Conservation (phyloP, 2,797 vertebrate species). For the Mus minutoides region DNA sequence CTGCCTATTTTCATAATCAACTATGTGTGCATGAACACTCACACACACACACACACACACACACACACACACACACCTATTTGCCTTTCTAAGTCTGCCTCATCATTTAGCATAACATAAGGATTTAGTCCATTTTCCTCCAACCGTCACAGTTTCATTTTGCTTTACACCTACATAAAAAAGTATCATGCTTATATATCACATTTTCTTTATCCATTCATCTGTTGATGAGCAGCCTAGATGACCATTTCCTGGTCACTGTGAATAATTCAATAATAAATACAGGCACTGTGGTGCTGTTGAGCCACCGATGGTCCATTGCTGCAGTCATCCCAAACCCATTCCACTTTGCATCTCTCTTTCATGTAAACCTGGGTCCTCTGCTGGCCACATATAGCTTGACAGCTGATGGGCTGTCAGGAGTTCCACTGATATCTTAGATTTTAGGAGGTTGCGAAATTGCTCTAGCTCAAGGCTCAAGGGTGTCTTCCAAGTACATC, state of each 20-base stretch:
- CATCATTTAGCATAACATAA: background rate
- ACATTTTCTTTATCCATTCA: background rate
- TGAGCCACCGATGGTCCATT: background rate
- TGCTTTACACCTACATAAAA: background rate
- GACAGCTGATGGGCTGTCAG: background rate
- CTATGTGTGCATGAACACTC: too few relatives aligned
- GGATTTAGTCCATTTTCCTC: background rate
- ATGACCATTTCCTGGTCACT: background rate
- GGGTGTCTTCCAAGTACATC: background rate
- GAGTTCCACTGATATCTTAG: background rate
- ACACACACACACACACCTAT: background rate
- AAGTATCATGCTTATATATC: too few relatives aligned
- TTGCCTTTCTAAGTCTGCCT: background rate
- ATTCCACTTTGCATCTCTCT: background rate
- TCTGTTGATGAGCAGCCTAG: too few relatives aligned
- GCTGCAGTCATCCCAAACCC: background rate
- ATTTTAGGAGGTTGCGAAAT: background rate
- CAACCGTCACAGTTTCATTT: background rate
- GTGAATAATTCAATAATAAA: background rate
- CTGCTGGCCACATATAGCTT: background rate
- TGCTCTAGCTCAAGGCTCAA: background rate
- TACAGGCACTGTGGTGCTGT: background rate
- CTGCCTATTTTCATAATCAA: background rate
- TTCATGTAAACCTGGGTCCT: background rate
- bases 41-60: background rate